phyloP scores from a whole-genome alignment of 2,797 vertebrate species.

The Siniperca obscura region DNA sequence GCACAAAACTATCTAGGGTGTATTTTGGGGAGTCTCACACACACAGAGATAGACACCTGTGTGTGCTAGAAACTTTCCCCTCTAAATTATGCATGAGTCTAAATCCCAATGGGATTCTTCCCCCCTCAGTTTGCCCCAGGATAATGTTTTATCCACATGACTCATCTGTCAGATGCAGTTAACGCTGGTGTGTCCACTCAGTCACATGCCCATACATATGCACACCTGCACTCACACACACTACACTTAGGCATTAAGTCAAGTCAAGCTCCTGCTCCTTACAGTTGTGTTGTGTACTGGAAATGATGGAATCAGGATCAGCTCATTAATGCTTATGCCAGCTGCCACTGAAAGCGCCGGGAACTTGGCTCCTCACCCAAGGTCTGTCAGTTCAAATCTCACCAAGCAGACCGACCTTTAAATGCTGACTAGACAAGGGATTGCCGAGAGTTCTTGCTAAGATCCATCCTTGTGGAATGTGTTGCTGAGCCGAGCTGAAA shows the following conservation, averaged over 20 bases:
- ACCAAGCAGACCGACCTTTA: conserved; percentile 39
- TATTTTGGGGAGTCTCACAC: neutral
- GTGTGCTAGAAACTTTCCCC: conserved; percentile 42
- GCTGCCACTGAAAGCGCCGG: conserved; percentile 47
- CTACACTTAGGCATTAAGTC: conserved; percentile 19
- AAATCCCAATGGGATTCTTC: conserved; percentile 47
- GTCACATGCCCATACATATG: conserved; percentile 43
- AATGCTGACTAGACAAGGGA: conserved; percentile 48
- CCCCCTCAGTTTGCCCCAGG: conserved; percentile 44
- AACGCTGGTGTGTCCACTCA: conserved; percentile 34
- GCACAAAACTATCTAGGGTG: neutral
- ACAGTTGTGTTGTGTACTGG: conserved; percentile 42
- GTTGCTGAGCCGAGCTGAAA: conserved; percentile 32
- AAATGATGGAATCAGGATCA: conserved; percentile 63
- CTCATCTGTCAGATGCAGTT: conserved; percentile 68
- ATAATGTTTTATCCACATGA: conserved; percentile 68
- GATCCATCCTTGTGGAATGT: conserved; percentile 33
- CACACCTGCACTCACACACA: conserved; percentile 38
- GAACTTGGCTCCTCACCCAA: conserved; percentile 41
- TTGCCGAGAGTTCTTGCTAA: conserved; percentile 46
- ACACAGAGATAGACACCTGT: conserved; percentile 19
- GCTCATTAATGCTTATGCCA: conserved; percentile 64
- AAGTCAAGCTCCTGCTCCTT: conserved; percentile 24
- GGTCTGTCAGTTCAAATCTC: conserved; percentile 60
- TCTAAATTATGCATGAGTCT: conserved; percentile 47